phyloP scores from a whole-genome alignment of 2,888 invertebrate species.

The Mythimna impura region DNA sequence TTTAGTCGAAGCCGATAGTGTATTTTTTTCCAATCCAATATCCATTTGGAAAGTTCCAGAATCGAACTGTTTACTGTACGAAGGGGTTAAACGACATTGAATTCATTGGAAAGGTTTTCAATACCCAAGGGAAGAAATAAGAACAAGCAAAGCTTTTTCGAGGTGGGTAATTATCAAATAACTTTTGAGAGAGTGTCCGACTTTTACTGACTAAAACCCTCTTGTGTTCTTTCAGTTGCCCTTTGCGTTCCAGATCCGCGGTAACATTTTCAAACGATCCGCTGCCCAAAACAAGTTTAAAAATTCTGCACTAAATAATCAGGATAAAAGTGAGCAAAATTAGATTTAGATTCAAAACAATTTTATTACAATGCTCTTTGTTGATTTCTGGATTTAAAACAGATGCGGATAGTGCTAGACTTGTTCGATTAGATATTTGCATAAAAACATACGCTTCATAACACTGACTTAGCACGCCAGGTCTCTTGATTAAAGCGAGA shows the following conservation, averaged over 20 bases:
- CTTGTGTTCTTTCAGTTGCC: no score
- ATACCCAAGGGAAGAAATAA: neutral
- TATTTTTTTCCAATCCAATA: neutral
- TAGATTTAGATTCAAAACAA: slow-evolving; percentile 17
- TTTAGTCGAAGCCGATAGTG: neutral
- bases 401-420: slow-evolving; percentile 30
- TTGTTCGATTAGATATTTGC: slow-evolving; percentile 44
- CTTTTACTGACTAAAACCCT: no score
- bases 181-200: no score
- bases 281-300: neutral
- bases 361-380: slow-evolving; percentile 40
- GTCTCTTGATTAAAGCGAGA: no score
- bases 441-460: slow-evolving; percentile 49
- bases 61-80: neutral
- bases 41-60: neutral
- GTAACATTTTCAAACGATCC: no score
- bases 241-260: no score
- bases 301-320: slow-evolving; percentile 9
- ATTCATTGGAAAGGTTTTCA: slow-evolving; percentile 6
- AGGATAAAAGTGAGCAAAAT: neutral
- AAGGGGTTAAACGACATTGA: neutral
- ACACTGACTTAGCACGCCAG: slow-evolving; percentile 21
- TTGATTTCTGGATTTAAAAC: slow-evolving; percentile 38
- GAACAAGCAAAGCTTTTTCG: neutral
- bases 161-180: no score